Evolutionary conservation across 2,113 vertebrate genomes (phyloP).

Genomic region (Nesoenas mayeri): DNA sequence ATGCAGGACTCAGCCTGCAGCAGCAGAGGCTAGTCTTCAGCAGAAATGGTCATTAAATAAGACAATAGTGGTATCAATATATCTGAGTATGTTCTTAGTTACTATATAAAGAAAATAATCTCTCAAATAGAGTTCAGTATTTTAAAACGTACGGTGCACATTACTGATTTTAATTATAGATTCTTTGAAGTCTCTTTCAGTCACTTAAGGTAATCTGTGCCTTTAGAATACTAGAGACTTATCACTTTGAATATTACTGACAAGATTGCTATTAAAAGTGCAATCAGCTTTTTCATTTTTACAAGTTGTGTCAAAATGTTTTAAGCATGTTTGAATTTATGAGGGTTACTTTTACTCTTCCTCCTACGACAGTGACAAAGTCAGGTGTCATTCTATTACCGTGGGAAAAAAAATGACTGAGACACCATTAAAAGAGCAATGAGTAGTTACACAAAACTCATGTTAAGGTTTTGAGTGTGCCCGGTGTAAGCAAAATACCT

Average conservation of each 20-base stretch:
- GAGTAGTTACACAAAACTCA: not conserved
- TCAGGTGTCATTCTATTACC: not conserved
- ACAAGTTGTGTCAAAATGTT: not conserved
- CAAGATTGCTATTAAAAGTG: constrained; percentile 10
- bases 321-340: constrained; percentile 9
- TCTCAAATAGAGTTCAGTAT: not conserved
- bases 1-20: not conserved
- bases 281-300: constrained; percentile 22
- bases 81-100: constrained; percentile 3
- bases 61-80: not conserved
- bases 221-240: not conserved
- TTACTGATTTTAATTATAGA: constrained; percentile 65
- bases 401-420: not conserved
- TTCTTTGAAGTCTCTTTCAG: constrained; percentile 49
- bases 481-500: not conserved
- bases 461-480: not conserved
- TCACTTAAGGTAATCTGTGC: constrained; percentile 9
- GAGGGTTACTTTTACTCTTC: not conserved
- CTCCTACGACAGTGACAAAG: not conserved
- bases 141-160: accelerated
- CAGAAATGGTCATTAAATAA: not conserved
- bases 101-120: constrained; percentile 15
- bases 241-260: constrained; percentile 15
- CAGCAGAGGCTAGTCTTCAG: not conserved
- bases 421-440: not conserved